Evolutionary conservation across 1,140 invertebrate genomes (phyloP).

Genomic region (Trissolcus basalis): DNA sequence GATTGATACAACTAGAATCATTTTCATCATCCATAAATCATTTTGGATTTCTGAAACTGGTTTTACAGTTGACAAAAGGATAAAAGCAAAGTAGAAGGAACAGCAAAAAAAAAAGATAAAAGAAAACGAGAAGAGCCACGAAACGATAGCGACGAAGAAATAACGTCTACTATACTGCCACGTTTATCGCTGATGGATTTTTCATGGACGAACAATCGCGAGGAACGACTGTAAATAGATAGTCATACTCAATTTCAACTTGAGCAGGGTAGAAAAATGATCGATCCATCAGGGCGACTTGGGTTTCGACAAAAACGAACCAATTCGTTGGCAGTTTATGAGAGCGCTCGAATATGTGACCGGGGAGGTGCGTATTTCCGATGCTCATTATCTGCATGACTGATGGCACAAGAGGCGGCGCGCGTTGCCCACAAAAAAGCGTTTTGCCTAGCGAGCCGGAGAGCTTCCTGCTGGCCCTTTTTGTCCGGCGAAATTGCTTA

Average conservation of each 20-base stretch:
- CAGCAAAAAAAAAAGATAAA: too few species aligned
- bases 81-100: too few species aligned
- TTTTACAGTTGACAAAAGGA: too few species aligned
- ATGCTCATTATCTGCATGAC: conserved; percentile 72
- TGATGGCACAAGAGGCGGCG: conserved; percentile 71
- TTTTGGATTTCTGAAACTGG: too few species aligned
- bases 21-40: too few species aligned
- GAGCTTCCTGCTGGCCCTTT: conserved; percentile 34
- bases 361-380: conserved; percentile 69
- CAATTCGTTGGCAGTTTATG: conserved; percentile 12
- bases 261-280: conserved; percentile 29
- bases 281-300: conserved; percentile 34
- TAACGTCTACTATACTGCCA: too few species aligned
- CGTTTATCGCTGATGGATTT: too few species aligned
- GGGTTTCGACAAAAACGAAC: conserved; percentile 39
- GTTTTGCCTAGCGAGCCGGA: conserved; percentile 43
- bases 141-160: too few species aligned
- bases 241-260: conserved; percentile 4
- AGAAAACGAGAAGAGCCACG: too few species aligned
- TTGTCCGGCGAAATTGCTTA: conserved; percentile 27
- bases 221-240: conserved; percentile 23
- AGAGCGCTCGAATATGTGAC: too few species aligned
- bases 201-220: conserved; percentile 10
- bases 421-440: conserved; percentile 68
- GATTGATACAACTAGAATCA: too few species aligned